Base-by-base conservation (phyloP, 2,113 vertebrate species). In the Callithrix jacchus region DNA sequence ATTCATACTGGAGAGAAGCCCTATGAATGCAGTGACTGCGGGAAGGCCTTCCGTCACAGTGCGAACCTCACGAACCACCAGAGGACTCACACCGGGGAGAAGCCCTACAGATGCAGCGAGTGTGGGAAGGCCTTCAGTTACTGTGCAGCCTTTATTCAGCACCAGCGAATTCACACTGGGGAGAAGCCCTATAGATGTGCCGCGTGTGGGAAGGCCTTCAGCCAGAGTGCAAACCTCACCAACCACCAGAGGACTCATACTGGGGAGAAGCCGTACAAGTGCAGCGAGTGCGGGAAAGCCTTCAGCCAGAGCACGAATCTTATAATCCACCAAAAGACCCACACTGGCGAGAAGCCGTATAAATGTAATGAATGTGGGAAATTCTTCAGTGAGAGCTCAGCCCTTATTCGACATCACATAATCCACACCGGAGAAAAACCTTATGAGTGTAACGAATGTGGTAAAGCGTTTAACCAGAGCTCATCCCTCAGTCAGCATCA, bases 41-140 rank as follows among this genome's bases (percentile, higher is more conserved):
- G 95, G 49, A 96, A 96, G 70, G 91, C 95, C n/a, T 97, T 97
- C 90, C 81, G 96, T 5, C 95, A 96, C 21, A 96, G 87, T 0
- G 93, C 95, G 1, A 95, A 95, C 4, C 97, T 97, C 16, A 93
- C 95, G 0, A 95, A 95, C 83, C 97, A 97, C 87, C 96, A 96
- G 71, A n/a, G 95, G 91, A 97, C 93, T 10, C 96, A 97, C 64
- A 96, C 96, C 0, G 95, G 96, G n/a, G 96, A 97, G 71, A 97
- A 95, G 64, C 96, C 96, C 7, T 97, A 97, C 52, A 21, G 32
- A 42, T 97, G 96, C 71, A 35, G 52, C 0, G 89, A 93, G 30
- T 97, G 96, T 2, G 93, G 83, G 5, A 97, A 95, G 64, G 95
- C 96, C 87, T 97, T 97, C 81, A 95, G 95, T n/a, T 96, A 96